phyloP scores from a whole-genome alignment of 2,113 vertebrate species.

The Willisornis vidua region DNA sequence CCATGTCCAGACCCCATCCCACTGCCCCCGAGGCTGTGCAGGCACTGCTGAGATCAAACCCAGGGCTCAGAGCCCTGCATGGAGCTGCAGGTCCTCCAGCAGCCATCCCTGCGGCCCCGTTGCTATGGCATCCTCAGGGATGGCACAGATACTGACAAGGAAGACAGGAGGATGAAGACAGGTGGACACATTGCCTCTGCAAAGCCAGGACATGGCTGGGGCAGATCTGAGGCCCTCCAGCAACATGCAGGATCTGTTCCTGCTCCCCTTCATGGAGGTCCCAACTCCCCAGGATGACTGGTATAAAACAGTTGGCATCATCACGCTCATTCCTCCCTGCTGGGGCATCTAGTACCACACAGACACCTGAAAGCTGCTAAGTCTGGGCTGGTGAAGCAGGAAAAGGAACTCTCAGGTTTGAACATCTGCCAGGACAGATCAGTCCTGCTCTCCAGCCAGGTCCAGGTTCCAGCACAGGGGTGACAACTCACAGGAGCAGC shows the following conservation, averaged over 20 bases:
- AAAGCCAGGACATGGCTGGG: background rate
- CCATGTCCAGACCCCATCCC: background rate
- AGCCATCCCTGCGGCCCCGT: background rate
- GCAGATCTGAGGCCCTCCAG: background rate
- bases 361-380: background rate
- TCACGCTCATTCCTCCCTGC: background rate
- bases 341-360: background rate
- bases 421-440: background rate
- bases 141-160: background rate
- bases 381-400: background rate
- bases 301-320: rapidly evolving
- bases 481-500: background rate
- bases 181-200: background rate
- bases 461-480: background rate
- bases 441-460: background rate
- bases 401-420: background rate
- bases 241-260: background rate
- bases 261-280: background rate
- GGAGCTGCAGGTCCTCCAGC: background rate
- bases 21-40: rapidly evolving
- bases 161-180: background rate
- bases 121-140: slow-evolving; percentile 39
- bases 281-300: background rate
- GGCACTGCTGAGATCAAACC: background rate
- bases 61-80: background rate